These are phyloP conservation scores for Cheilosia vernalis DNA, from an alignment of 2,888 invertebrate species.

Conservation along the genomic window DNA sequence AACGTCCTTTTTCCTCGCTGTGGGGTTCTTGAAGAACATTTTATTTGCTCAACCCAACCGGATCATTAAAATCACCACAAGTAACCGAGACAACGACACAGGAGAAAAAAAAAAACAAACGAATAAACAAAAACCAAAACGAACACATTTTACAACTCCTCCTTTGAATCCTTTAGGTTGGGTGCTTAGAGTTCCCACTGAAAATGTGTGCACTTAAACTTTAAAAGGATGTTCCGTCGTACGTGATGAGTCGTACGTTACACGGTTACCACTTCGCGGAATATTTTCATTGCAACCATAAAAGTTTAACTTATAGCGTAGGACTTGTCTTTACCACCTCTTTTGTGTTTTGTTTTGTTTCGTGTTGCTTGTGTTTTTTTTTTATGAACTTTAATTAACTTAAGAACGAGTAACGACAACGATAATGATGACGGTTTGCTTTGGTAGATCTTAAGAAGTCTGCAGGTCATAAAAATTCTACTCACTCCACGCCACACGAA, in stretches of 20 bases:
- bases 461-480: conserved; percentile 60
- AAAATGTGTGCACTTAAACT: conserved; percentile 50
- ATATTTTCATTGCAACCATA: conserved; percentile 61
- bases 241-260: conserved; percentile 55
- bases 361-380: conserved; percentile 16
- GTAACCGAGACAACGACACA: neutral
- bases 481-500: conserved; percentile 10
- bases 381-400: conserved; percentile 72
- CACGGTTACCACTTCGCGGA: conserved; percentile 49
- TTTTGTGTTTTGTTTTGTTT: conserved; percentile 14
- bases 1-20: conserved; percentile 26
- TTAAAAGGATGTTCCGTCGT: conserved; percentile 51
- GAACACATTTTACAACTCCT: conserved; percentile 40
- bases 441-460: conserved; percentile 35
- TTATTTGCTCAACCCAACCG: conserved; percentile 33
- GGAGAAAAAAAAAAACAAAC: too few species aligned
- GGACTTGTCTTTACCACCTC: conserved; percentile 24
- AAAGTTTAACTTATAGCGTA: conserved; percentile 54
- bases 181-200: conserved; percentile 17
- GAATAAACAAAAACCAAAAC: conserved; percentile 1
- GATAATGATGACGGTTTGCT: conserved; percentile 62
- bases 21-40: conserved; percentile 16
- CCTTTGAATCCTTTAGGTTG: conserved; percentile 16
- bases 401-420: conserved; percentile 61
- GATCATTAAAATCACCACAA: conserved; percentile 51